Conservation (phyloP, 2,797 vertebrate genomes). For the Ataeniobius toweri region DNA sequence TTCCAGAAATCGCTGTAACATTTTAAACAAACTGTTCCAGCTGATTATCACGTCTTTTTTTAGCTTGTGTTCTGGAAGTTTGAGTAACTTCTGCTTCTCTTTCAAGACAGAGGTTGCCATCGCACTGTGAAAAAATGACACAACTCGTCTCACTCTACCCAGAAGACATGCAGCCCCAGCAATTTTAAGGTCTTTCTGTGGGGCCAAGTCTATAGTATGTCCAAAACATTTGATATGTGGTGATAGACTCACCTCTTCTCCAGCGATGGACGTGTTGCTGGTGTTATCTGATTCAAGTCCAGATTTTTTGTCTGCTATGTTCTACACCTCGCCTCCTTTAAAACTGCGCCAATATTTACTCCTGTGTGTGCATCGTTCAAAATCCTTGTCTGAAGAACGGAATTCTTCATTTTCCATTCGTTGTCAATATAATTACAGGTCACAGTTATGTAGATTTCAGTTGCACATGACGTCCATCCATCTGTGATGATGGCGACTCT, state of each 20-base stretch:
- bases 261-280: not conserved
- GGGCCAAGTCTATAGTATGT: not conserved
- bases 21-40: not conserved
- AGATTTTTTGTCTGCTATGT: not conserved
- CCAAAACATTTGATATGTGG: not conserved
- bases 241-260: not conserved
- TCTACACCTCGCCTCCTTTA: not conserved
- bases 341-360: not conserved
- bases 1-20: not conserved
- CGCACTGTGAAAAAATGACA: not conserved
- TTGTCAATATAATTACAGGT: not conserved
- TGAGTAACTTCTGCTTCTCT: not conserved
- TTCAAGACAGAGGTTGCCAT: not conserved
- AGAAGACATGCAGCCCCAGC: not conserved
- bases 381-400: not conserved
- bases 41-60: not conserved
- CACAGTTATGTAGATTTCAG: not conserved
- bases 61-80: not conserved
- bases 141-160: not conserved
- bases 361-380: not conserved
- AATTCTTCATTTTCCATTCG: not conserved
- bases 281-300: not conserved
- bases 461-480: not conserved
- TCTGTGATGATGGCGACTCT: not conserved
- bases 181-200: not conserved